These are phyloP conservation scores for Physella acuta DNA, from an alignment of 1,140 invertebrate genomes.

Conservation along the genomic window DNA sequence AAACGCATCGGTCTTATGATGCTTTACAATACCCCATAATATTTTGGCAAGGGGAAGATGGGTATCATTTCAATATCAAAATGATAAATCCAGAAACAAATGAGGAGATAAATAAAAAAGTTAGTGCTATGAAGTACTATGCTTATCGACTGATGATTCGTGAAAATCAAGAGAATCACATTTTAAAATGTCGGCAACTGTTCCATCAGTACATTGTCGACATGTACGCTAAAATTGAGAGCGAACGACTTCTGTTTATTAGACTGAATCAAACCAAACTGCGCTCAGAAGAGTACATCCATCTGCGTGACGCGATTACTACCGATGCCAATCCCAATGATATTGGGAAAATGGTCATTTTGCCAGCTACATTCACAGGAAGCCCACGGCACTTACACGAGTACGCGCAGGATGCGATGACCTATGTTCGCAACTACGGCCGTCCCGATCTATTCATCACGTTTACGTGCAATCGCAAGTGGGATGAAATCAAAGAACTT, in stretches of 20 bases:
- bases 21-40: neutral
- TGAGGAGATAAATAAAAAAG: conserved; percentile 13
- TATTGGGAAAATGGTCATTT: conserved; percentile 54
- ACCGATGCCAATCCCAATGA: conserved; percentile 28
- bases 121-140: conserved; percentile 19
- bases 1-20: neutral
- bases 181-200: conserved; percentile 45
- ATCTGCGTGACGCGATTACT: conserved; percentile 35
- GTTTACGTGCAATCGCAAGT: conserved; percentile 63
- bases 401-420: conserved; percentile 61
- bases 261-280: conserved; percentile 40
- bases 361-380: conserved; percentile 56
- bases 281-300: conserved; percentile 36
- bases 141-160: conserved; percentile 28
- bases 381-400: conserved; percentile 60
- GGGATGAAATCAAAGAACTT: conserved; percentile 57
- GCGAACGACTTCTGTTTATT: conserved; percentile 45
- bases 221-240: conserved; percentile 59
- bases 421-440: conserved; percentile 62
- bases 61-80: neutral
- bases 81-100: conserved; percentile 2
- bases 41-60: conserved; percentile 12
- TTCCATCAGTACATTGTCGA: conserved; percentile 59
- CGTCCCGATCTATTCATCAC: conserved; percentile 61
- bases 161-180: conserved; percentile 32